Evolutionary conservation across 2,888 invertebrate species (phyloP).

Genomic region (Brachypalpus laphriformis): DNA sequence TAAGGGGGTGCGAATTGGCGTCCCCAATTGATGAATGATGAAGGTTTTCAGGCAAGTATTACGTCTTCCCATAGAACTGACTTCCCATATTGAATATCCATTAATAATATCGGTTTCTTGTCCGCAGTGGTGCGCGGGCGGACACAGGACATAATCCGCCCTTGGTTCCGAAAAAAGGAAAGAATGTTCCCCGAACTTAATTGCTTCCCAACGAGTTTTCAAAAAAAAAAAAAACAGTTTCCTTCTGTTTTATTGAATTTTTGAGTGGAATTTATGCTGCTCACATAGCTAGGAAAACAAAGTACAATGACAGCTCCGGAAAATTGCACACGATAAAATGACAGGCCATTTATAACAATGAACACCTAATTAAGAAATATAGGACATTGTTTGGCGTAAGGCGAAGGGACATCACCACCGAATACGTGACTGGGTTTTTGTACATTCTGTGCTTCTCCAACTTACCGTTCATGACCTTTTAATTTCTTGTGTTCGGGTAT

Average conservation of each 20-base stretch:
- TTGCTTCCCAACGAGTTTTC: slow-evolving; percentile 50
- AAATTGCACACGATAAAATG: slow-evolving; percentile 74
- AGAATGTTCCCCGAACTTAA: slow-evolving; percentile 42
- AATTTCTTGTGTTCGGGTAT: slow-evolving; percentile 63
- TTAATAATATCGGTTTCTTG: slow-evolving; percentile 53
- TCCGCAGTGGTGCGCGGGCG: not conserved
- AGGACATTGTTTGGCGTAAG: slow-evolving; percentile 72
- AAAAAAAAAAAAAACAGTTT: slow-evolving; percentile 3
- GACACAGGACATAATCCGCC: not conserved
- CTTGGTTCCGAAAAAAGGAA: slow-evolving; percentile 1
- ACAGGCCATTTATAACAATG: slow-evolving; percentile 74
- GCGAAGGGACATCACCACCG: slow-evolving; percentile 70
- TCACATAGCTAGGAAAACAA: slow-evolving; percentile 71
- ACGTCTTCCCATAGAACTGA: slow-evolving; percentile 32
- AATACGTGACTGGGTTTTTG: slow-evolving; percentile 70
- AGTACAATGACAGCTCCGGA: slow-evolving; percentile 72
- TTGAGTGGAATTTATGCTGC: slow-evolving; percentile 70
- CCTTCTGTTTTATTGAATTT: slow-evolving; percentile 66
- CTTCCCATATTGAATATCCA: slow-evolving; percentile 55
- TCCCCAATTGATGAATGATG: slow-evolving; percentile 61
- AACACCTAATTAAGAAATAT: slow-evolving; percentile 75
- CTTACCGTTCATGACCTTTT: slow-evolving; percentile 64
- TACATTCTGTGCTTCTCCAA: slow-evolving; percentile 29
- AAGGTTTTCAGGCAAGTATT: slow-evolving; percentile 22
- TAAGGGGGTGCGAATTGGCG: slow-evolving; percentile 39